phyloP scores from a whole-genome alignment of 2,888 invertebrate species.

The Spicauda simplicius region DNA sequence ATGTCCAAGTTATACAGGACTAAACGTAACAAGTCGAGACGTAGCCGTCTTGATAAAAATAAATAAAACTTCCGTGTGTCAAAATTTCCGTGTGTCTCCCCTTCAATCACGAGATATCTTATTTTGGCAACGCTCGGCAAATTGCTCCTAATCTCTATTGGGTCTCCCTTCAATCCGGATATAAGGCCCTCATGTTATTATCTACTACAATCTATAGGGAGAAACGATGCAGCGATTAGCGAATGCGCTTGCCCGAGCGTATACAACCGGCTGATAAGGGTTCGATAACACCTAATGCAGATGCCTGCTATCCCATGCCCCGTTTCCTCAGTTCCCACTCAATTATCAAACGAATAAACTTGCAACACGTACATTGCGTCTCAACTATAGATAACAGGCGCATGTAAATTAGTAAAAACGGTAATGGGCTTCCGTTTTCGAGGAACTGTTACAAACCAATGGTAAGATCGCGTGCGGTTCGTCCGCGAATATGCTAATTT shows the following conservation, averaged over 20 bases:
- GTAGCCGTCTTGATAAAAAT: not conserved
- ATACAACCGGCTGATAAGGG: slow-evolving; percentile 61
- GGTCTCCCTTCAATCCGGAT: slow-evolving; percentile 62
- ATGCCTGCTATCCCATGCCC: slow-evolving; percentile 43
- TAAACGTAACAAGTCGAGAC: not conserved
- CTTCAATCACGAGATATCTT: slow-evolving; percentile 54
- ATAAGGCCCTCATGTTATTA: slow-evolving; percentile 70
- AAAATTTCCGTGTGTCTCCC: slow-evolving; percentile 43
- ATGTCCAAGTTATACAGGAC: not conserved
- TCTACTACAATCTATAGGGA: slow-evolving; percentile 67
- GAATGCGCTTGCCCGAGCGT: slow-evolving; percentile 66
- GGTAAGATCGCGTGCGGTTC: slow-evolving; percentile 55
- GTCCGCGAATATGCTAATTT: slow-evolving; percentile 58
- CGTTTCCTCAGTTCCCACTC: slow-evolving; percentile 22
- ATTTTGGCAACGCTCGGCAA: slow-evolving; percentile 69
- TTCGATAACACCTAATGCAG: slow-evolving; percentile 63
- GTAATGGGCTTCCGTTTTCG: slow-evolving; percentile 66
- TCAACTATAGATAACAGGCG: slow-evolving; percentile 51
- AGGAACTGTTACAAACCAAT: slow-evolving; percentile 46
- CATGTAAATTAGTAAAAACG: slow-evolving; percentile 61
- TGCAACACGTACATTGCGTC: slow-evolving; percentile 62
- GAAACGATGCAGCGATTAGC: slow-evolving; percentile 74
- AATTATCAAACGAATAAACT: slow-evolving; percentile 37
- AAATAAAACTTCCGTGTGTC: slow-evolving; percentile 2
- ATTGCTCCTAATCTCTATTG: slow-evolving; percentile 70